phyloP scores from a whole-genome alignment of 2,113 vertebrate genomes.

The Psophia crepitans region DNA sequence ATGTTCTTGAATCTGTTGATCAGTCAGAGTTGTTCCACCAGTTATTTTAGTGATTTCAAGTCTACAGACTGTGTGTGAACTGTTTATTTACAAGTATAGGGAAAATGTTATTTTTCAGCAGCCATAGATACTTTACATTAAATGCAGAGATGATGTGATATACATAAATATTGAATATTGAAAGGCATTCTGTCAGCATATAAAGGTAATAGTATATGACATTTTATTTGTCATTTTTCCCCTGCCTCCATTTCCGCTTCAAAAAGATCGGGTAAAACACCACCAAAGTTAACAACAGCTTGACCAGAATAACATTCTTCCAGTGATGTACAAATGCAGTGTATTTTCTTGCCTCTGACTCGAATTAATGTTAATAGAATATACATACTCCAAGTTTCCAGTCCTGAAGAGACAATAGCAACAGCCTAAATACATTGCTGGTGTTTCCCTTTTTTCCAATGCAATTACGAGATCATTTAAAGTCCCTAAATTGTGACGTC shows the following conservation, averaged over 20 bases:
- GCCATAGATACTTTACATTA: background rate
- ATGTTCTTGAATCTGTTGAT: background rate
- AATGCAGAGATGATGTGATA: background rate
- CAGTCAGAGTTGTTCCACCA: background rate
- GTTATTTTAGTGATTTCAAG: background rate
- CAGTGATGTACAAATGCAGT: background rate
- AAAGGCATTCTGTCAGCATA: background rate
- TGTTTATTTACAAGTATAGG: background rate
- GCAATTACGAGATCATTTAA: background rate
- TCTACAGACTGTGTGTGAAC: background rate
- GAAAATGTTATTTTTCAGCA: constrained; percentile 17
- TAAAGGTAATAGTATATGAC: background rate
- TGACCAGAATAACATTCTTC: background rate
- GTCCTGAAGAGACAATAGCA: background rate
- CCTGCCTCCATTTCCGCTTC: background rate
- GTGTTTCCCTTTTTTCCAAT: background rate
- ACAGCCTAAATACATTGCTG: background rate
- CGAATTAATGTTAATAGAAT: background rate
- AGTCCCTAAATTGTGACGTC: background rate
- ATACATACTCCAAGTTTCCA: background rate
- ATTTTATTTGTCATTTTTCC: background rate
- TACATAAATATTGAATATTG: background rate
- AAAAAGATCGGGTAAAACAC: background rate
- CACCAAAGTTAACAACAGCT: background rate
- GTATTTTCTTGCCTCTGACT: background rate